A percentile compares a stretch with the other conserved stretches of the same genome.
phyloP scores from a whole-genome alignment of 2,888 invertebrate genomes.

The Cataglyphis altisquamis region DNA sequence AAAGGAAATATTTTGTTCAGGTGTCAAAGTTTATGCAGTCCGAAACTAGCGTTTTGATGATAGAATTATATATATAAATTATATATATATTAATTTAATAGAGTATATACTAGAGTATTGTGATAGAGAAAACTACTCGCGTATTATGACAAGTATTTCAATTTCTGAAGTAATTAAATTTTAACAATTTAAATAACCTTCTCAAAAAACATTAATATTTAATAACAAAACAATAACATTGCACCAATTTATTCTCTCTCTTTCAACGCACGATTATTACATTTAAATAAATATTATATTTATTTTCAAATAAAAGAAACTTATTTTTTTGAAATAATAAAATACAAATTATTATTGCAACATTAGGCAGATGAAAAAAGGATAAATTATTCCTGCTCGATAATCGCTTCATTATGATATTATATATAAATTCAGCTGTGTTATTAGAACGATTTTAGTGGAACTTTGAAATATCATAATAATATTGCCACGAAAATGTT shows the following conservation, averaged over 20 bases:
- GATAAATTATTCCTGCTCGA: background rate
- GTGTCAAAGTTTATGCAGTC: conserved; percentile 47
- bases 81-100: background rate
- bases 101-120: background rate
- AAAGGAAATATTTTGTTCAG: conserved; percentile 49
- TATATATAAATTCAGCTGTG: background rate
- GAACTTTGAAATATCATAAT: conserved; percentile 3
- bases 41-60: conserved; percentile 34
- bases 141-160: conserved; percentile 3
- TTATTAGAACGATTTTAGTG: conserved; percentile 11
- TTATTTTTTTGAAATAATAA: background rate
- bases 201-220: background rate
- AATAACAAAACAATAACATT: background rate
- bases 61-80: conserved; percentile 21
- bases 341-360: background rate
- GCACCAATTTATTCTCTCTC: background rate
- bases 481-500: conserved; percentile 46
- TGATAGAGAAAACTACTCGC: background rate
- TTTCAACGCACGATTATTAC: background rate
- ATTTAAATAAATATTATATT: background rate
- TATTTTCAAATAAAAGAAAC: background rate
- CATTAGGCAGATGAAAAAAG: background rate
- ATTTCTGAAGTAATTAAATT: conserved; percentile 7
- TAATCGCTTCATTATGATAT: background rate
- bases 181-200: background rate